Evolutionary conservation across 2,888 invertebrate species (phyloP), one percentile per base, ranked within the genome.

Genomic region (Diogma glabrata): DNA sequence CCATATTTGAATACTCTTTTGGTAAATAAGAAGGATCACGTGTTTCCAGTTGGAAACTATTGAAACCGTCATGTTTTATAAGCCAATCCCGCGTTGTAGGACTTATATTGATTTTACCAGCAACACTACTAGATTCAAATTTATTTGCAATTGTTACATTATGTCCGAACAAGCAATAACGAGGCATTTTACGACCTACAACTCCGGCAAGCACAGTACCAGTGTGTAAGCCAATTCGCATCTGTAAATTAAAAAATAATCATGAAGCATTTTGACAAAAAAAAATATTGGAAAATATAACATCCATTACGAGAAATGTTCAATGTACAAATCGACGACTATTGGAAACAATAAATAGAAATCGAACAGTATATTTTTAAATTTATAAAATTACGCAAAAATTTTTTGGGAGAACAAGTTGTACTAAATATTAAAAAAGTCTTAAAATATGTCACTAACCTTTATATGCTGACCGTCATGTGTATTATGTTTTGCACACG

Each of bases 101-200:
- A 64, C 94, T 94, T 65, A 94, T 81, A 72, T 95, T 93, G 64
- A 93, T 88, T 68, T 81, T 82, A 59, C 90, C 75, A 0, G 93
- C 90, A 64, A 90, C 91, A 55, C 94, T 94, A 36, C 89, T 83
- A 0, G 93, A 93, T 68, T 95, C 95, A 63, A 95, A 94, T 73
- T 92, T 94, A 71, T 95, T 95, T 47, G 94, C 94, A 52, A 94
- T 78, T 2, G 93, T 93, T 14, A 93, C 93, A 65, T 94, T 92
- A 68, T 94, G 92, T 0, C 95, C 94, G 62, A 95, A 94, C 54
- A 95, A 80, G 66, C 94, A 95, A 64, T 94, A 95, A 59, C 94
- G 80, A 12, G 70, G 70, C 70, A 70, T 70, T 60, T 89, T 92
- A 50, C 89, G 87, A 0, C 94, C 94, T 4, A 95, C 94, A 0